Percentiles rank a stretch among this genome's conserved stretches.
Conservation (phyloP, 1,140 invertebrate genomes). For the Odontomachus brunneus region DNA sequence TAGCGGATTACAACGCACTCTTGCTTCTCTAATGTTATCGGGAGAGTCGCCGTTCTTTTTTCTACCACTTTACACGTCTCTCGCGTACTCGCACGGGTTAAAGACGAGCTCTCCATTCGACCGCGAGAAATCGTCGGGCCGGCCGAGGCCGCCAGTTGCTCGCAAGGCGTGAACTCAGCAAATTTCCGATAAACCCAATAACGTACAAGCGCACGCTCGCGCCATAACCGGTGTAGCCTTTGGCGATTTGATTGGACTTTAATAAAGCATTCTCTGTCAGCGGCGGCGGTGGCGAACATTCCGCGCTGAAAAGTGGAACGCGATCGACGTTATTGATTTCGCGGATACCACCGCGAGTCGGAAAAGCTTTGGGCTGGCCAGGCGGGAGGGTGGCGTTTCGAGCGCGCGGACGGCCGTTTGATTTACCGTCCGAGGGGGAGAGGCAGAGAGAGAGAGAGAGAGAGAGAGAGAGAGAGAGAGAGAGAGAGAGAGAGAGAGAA, state of each 20-base stretch:
- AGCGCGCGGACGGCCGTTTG: constrained; percentile 28
- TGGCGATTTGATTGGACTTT: constrained; percentile 71
- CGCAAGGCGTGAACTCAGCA: constrained; percentile 60
- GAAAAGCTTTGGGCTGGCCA: constrained; percentile 22
- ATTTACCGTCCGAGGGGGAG: constrained; percentile 29
- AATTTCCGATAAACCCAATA: constrained; percentile 74
- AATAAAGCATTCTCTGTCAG: constrained; percentile 68
- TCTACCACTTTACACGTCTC: not conserved
- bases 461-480: not conserved
- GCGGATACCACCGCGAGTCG: constrained; percentile 35
- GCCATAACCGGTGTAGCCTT: constrained; percentile 62
- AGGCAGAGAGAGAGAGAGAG: too few species aligned
- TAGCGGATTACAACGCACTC: too few species aligned
- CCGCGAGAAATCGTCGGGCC: constrained; percentile 29
- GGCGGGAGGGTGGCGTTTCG: constrained; percentile 25
- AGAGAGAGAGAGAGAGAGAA: not conserved
- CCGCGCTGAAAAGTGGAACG: constrained; percentile 56
- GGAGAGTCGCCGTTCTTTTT: too few species aligned
- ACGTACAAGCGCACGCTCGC: constrained; percentile 58
- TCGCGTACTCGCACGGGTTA: not conserved
- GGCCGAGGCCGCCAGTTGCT: constrained; percentile 44
- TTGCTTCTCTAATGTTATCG: too few species aligned
- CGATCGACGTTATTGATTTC: constrained; percentile 61
- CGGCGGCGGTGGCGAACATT: constrained; percentile 43
- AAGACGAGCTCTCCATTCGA: constrained; percentile 50